These are phyloP conservation scores for Sebastes glaucus DNA, from an alignment of 2,797 vertebrate species.

Conservation along the genomic window DNA sequence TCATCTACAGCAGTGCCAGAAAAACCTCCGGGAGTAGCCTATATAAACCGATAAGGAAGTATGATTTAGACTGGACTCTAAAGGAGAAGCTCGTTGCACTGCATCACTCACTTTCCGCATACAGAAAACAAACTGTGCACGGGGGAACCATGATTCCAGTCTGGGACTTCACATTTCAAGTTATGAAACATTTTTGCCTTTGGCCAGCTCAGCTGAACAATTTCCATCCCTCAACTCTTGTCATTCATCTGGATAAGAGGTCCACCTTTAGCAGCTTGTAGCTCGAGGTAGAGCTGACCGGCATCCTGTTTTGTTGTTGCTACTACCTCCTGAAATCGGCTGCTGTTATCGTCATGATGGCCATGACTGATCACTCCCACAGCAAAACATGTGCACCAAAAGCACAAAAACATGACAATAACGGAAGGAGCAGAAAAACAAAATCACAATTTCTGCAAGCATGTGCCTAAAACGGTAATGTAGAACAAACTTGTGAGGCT, in stretches of 20 bases:
- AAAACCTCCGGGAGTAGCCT: constrained; percentile 12
- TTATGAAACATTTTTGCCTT: background rate
- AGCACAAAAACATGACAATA: background rate
- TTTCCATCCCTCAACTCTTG: background rate
- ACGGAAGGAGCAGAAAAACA: background rate
- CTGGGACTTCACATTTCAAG: background rate
- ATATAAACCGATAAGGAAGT: background rate
- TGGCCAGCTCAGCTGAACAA: background rate
- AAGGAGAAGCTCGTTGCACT: background rate
- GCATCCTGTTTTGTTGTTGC: background rate
- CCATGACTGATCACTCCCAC: background rate
- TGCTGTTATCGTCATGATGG: background rate
- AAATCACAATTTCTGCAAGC: background rate
- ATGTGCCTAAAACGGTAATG: background rate
- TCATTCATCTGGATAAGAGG: background rate
- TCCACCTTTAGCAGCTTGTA: background rate
- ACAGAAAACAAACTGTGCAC: background rate
- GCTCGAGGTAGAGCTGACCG: background rate
- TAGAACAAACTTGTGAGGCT: background rate
- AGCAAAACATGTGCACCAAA: background rate
- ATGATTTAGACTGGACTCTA: background rate
- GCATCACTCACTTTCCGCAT: background rate
- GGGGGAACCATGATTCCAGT: background rate
- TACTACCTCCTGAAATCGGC: background rate
- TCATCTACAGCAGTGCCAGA: constrained; percentile 4